Evolutionary conservation across 1,140 invertebrate species (phyloP), one percentile per base, ranked within the genome.

Genomic region (Fopius arisanus): DNA sequence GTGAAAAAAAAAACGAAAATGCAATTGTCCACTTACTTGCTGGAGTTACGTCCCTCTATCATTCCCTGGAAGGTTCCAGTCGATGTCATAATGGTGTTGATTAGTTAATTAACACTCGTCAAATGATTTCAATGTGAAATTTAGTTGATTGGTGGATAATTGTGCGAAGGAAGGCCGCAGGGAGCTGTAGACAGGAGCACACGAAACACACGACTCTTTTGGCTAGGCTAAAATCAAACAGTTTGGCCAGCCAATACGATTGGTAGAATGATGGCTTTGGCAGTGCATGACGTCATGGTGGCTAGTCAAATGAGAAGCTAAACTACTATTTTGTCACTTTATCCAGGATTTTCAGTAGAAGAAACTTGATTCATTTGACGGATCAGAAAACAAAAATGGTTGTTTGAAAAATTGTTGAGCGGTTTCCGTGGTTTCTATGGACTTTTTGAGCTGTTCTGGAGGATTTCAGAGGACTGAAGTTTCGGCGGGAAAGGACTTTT

Each of bases 1-100:
- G 37, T 14, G 23, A 68, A 48, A 41, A 68, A 70, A 62, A 72
- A 48, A n/a, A n/a, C n/a, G n/a, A n/a, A n/a, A n/a, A n/a, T n/a
- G n/a, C n/a, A 40, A 74, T 70, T 70, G 26, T 67, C 29, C 75
- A 85, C 84, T 83, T 41, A 86, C 84, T 86, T 86, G 84, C 84
- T 86, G 9, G 84, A 84, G 23, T 83, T 84, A 43, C 82, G 83
- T 43, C 73, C 76, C 3, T 69, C 76, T 0, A 26, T 41, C 10
- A 85, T 70, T 37, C 84, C 84, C 54, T 83, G 72, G 73, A 81
- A 86, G 4, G 78, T 86, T 72, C 83, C 83, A 3, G 84, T 86
- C 26, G 84, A 86, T 31, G 84, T 85, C 84, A 86, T 85, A 59
- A n/a, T 71, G 48, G 2, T 23, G 21, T 75, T 48, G 9, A 69